Percentiles rank a stretch among this genome's conserved stretches.
Conservation (phyloP, 2,888 invertebrate species). For the Chymomyza fuscimana region DNA sequence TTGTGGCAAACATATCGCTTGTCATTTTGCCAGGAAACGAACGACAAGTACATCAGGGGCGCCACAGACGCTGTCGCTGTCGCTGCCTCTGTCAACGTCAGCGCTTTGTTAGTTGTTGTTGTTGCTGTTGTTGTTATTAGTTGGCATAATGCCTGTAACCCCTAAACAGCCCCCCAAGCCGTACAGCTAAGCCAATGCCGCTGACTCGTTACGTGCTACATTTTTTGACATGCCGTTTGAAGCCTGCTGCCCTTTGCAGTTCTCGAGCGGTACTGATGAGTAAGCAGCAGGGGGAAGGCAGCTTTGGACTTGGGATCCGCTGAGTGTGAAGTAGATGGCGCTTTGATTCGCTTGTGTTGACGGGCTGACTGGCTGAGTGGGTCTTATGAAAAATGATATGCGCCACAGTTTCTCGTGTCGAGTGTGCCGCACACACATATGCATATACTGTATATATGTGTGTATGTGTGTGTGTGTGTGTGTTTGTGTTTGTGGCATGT, state of each 20-base stretch:
- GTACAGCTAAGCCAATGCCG: neutral
- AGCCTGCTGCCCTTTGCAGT: neutral
- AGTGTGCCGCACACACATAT: constrained; percentile 17
- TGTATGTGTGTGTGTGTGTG: constrained; percentile 21
- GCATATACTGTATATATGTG: constrained; percentile 10
- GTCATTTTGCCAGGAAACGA: constrained; percentile 65
- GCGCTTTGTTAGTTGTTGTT: constrained; percentile 3
- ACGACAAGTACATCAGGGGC: constrained; percentile 66
- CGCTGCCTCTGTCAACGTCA: constrained; percentile 5
- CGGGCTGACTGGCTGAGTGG: neutral
- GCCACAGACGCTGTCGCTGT: constrained; percentile 9
- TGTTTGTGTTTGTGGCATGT: constrained; percentile 62
- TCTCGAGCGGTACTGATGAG: neutral
- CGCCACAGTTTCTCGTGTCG: constrained; percentile 46
- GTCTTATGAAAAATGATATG: constrained; percentile 5
- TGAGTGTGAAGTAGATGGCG: neutral
- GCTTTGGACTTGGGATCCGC: neutral
- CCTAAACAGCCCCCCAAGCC: neutral
- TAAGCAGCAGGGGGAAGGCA: neutral
- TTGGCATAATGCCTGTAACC: neutral
- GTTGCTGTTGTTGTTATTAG: neutral
- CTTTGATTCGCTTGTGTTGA: neutral
- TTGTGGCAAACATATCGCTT: constrained; percentile 69
- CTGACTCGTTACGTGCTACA: neutral
- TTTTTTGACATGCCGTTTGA: constrained; percentile 4